Evolutionary conservation across 2,113 vertebrate genomes (phyloP).

Genomic region (Myxocyprinus asiaticus): DNA sequence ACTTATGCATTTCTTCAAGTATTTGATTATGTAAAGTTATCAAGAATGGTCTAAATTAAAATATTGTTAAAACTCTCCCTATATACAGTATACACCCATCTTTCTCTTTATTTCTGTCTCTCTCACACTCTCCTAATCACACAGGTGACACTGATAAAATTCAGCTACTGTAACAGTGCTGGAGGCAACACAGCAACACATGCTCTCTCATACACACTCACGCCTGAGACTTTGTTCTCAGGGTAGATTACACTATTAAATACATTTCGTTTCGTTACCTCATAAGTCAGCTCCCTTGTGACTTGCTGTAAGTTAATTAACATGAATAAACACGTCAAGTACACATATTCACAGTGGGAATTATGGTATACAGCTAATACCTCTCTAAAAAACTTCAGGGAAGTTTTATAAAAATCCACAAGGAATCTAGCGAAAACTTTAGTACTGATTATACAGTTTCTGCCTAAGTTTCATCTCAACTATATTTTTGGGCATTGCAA

Average conservation of each 20-base stretch:
- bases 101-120: conserved; percentile 15
- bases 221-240: conserved; percentile 47
- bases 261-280: conserved; percentile 49
- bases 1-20: too few species aligned
- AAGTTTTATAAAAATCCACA: not conserved
- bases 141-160: conserved; percentile 47
- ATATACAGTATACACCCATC: conserved; percentile 3
- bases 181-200: conserved; percentile 43
- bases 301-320: conserved; percentile 53
- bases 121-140: conserved; percentile 41
- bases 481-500: too few species aligned
- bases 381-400: not conserved
- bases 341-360: conserved; percentile 48
- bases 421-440: conserved; percentile 38
- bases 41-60: too few species aligned
- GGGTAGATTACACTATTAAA: conserved; percentile 48
- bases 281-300: conserved; percentile 46
- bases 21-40: too few species aligned
- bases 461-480: not conserved
- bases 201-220: conserved; percentile 19
- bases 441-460: conserved; percentile 40
- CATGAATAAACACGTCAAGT: conserved; percentile 51
- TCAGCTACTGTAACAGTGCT: conserved; percentile 31
- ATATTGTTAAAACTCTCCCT: conserved; percentile 14
- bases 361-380: conserved; percentile 48